Conservation (phyloP, 2,888 invertebrate species). For the Folsomia candida region DNA sequence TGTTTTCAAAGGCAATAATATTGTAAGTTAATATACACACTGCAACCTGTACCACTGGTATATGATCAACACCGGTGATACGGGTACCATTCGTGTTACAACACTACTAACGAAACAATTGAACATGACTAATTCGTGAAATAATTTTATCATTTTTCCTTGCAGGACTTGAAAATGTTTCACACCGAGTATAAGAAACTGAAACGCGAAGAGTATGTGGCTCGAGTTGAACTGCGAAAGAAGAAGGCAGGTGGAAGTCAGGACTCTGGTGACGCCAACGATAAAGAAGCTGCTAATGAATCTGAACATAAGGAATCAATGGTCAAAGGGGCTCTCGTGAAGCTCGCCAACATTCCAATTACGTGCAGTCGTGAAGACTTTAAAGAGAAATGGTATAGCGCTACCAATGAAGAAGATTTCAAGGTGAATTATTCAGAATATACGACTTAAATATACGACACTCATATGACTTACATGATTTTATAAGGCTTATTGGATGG, state of each 20-base stretch:
- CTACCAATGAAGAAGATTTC: slow-evolving; percentile 59
- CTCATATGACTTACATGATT: neutral
- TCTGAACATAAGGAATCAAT: slow-evolving; percentile 52
- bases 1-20: slow-evolving; percentile 57
- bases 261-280: slow-evolving; percentile 51
- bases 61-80: neutral
- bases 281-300: slow-evolving; percentile 28
- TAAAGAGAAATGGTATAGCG: slow-evolving; percentile 65
- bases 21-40: slow-evolving; percentile 26
- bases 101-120: too few relatives aligned
- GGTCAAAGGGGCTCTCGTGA: slow-evolving; percentile 72
- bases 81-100: neutral
- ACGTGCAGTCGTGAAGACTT: slow-evolving; percentile 67
- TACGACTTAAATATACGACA: too few relatives aligned
- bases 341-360: slow-evolving; percentile 65
- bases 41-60: neutral
- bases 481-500: slow-evolving; percentile 20
- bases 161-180: slow-evolving; percentile 57
- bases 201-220: slow-evolving; percentile 53
- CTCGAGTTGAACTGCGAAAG: slow-evolving; percentile 49
- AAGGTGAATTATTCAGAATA: slow-evolving; percentile 25
- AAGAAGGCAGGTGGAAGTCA: slow-evolving; percentile 48
- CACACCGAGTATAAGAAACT: slow-evolving; percentile 51
- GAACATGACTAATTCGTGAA: neutral
- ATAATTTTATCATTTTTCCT: neutral